phyloP scores from a whole-genome alignment of 2,888 invertebrate species.

The Micropterix aruncella region DNA sequence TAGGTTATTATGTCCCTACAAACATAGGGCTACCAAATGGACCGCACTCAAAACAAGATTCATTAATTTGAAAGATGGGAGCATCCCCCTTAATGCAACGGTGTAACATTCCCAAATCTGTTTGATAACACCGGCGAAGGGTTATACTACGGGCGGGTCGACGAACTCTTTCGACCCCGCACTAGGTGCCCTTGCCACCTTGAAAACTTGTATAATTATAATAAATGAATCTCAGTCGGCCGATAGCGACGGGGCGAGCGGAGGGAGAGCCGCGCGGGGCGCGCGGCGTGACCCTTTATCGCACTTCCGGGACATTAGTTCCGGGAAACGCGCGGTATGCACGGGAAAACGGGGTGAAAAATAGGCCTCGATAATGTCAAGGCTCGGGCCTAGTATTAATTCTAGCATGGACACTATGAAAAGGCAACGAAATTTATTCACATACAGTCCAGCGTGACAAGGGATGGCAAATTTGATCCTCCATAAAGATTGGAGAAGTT shows the following conservation, averaged over 20 bases:
- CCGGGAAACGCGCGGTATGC: background rate
- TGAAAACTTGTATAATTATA: background rate
- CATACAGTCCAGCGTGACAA: no score
- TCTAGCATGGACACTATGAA: background rate
- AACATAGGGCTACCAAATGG: no score
- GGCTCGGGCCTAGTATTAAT: background rate
- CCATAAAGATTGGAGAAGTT: no score
- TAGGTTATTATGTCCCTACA: no score
- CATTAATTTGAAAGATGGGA: background rate
- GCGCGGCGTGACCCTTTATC: background rate
- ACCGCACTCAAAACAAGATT: background rate
- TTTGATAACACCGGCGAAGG: background rate
- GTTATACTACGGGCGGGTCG: background rate
- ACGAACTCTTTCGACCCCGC: background rate
- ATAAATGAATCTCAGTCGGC: background rate
- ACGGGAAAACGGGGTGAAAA: background rate
- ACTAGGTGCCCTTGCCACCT: background rate
- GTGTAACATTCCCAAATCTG: background rate
- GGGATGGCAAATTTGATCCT: no score
- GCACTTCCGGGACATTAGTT: background rate
- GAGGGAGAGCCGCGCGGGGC: background rate
- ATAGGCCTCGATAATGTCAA: background rate
- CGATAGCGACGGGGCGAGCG: background rate
- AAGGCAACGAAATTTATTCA: no score
- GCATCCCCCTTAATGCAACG: background rate